Evolutionary conservation across 2,113 vertebrate species (phyloP), one percentile per base, ranked within the genome.

Genomic region (Crocuta crocuta): DNA sequence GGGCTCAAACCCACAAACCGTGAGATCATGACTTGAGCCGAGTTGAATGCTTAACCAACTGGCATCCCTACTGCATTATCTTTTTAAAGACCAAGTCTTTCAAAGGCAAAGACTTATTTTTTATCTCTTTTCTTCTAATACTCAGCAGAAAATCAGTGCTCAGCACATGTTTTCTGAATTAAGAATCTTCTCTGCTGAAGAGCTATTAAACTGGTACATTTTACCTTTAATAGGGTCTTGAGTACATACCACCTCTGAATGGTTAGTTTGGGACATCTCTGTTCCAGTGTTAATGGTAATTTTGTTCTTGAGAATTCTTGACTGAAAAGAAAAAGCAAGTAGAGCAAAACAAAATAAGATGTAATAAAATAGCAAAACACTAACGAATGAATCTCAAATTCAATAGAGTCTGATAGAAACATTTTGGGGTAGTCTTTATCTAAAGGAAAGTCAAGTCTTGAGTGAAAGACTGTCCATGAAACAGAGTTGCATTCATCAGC

Each of bases 231-330:
- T 31, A 45, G 43, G 15, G 10, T 58, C 66, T 73, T 88, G 12
- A 85, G 50, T 68, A 33, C 31, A 26, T n/a, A 78, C 55, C 45
- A 43, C 55, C 61, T 31, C 15, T 19, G 45, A 79, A 45, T 80
- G 35, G 5, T 83, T 84, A 10, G 8, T 65, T 39, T 55, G 55
- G 35, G 31, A 43, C 48, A 68, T 84, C 33, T 5, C 1, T 35
- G 16, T 70, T 70, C 19, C 10, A 24, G 31, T 45, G 28, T 53
- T 85, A 31, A 0, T 3, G 23, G 10, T 65, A 24, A 84, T 90
- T 92, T 94, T 97, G 9, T 92, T 94, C 61, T 89, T 73, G 91
- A 95, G n/a, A 63, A 87, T 87, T 81, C 55, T 86, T 83, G 24
- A 79, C 45, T 74, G 21, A 92, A 82, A 92, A 66, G 21, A 89